Conservation (phyloP, 2,888 invertebrate genomes). For the Pristionchus fissidentatus region DNA sequence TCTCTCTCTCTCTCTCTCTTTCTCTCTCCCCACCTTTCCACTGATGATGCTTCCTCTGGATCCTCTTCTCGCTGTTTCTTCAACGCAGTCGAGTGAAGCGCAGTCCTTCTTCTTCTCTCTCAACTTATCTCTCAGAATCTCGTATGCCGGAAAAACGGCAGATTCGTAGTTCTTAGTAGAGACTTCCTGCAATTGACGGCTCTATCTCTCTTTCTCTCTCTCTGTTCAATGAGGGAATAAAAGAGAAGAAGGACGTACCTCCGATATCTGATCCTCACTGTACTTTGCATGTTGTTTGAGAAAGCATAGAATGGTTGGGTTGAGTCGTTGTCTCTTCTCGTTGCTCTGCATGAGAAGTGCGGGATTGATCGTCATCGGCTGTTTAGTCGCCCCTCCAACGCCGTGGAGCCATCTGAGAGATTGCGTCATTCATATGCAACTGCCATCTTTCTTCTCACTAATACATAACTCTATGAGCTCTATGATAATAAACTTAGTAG, state of each 20-base stretch:
- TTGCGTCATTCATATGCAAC: background rate
- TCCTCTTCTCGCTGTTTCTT: conserved; percentile 51
- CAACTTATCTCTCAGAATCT: conserved; percentile 68
- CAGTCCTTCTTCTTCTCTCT: conserved; percentile 44
- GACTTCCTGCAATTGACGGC: conserved; percentile 62
- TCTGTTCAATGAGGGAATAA: background rate
- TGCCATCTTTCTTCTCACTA: background rate
- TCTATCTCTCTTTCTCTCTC: background rate
- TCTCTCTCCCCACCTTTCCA: conserved; percentile 39
- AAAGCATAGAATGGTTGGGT: conserved; percentile 68
- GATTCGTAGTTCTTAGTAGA: conserved; percentile 67
- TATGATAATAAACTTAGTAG: too few species aligned
- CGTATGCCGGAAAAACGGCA: conserved; percentile 70
- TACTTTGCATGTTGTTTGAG: conserved; percentile 74
- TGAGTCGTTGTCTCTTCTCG: conserved; percentile 51
- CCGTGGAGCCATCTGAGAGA: conserved; percentile 43
- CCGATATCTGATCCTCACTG: conserved; percentile 68
- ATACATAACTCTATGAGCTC: too few species aligned
- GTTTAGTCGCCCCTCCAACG: conserved; percentile 40
- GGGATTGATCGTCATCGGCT: conserved; percentile 6
- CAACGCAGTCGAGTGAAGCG: background rate
- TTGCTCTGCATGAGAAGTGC: conserved; percentile 30
- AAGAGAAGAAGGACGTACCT: background rate
- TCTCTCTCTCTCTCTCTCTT: background rate
- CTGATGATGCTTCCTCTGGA: conserved; percentile 45